Conservation (phyloP, 2,113 vertebrate species). For the Oxygymnocypris stewartii region DNA sequence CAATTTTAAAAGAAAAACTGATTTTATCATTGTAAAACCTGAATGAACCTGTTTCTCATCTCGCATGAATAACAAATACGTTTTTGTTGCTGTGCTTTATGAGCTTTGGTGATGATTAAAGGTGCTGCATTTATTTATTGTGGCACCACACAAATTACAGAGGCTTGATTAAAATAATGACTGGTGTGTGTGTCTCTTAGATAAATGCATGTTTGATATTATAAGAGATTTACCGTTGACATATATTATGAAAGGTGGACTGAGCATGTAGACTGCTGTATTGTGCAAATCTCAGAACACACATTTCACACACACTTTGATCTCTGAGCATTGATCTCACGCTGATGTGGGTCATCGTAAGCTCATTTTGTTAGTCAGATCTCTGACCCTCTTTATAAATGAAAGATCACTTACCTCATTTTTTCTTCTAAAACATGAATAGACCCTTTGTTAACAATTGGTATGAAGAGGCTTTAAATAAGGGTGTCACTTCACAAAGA, state of each 20-base stretch:
- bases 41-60: no score
- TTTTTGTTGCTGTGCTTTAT: no score
- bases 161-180: not conserved
- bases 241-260: not conserved
- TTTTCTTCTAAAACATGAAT: not conserved
- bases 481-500: not conserved
- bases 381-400: not conserved
- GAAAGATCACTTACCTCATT: no score
- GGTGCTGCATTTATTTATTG: no score
- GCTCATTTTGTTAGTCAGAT: not conserved
- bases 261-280: not conserved
- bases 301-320: not conserved
- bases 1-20: no score
- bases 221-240: not conserved
- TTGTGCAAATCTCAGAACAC: not conserved
- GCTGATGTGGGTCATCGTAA: not conserved
- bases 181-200: not conserved
- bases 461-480: not conserved
- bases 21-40: no score
- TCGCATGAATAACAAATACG: no score
- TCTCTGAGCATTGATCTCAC: not conserved
- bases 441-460: not conserved
- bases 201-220: not conserved
- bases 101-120: no score
- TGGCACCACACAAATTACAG: not conserved